Evolutionary conservation across 2,113 vertebrate genomes (phyloP), one percentile per base, ranked within the genome.

Genomic region (Neotoma lepida): DNA sequence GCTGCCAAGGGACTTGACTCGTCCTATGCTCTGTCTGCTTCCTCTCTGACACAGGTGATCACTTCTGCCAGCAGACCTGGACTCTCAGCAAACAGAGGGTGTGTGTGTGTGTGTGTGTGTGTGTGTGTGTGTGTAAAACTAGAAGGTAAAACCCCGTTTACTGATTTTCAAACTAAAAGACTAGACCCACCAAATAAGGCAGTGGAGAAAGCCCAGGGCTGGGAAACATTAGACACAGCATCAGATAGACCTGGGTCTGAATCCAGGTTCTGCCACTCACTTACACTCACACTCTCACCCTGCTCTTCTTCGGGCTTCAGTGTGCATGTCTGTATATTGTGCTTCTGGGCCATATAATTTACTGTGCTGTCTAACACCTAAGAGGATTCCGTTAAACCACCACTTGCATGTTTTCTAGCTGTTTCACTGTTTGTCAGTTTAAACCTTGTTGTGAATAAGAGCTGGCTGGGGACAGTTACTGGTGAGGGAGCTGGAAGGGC

Each of bases 221-320:
- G 39, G 70, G 0, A 17, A 33, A 4, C 61, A 0, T 0, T 2
- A 44, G 76, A 17, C 4, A 2, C 9, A 7, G 49, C 3, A 18
- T 30, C 18, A 0, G 26, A 1, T 1, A 20, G 66, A n/a, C 56
- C 8, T 3, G 39, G n/a, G 26, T 41, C 39, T 8, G 46, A 33
- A 20, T 39, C 35, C 73, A 8, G 63, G 35, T 22, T 35, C 61
- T 44, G 15, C 10, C 39, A 33, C 9, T 33, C 39, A 86, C 10
- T 17, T 6, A 3, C 7, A 4, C 85, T 17, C 20, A 3, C 14
- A 9, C 85, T 54, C 28, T 44, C 9, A 44, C 22, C 1, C 6
- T 8, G 78, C 30, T 26, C 33, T 9, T 49, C 78, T 63, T 49
- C 46, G 73, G 73, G 64, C 20, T 49, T 84, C 26, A 24, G 49